Percentiles rank a stretch among this genome's conserved stretches.
Evolutionary conservation across 2,888 invertebrate species (phyloP).

Genomic region (Stenodema calcarata): DNA sequence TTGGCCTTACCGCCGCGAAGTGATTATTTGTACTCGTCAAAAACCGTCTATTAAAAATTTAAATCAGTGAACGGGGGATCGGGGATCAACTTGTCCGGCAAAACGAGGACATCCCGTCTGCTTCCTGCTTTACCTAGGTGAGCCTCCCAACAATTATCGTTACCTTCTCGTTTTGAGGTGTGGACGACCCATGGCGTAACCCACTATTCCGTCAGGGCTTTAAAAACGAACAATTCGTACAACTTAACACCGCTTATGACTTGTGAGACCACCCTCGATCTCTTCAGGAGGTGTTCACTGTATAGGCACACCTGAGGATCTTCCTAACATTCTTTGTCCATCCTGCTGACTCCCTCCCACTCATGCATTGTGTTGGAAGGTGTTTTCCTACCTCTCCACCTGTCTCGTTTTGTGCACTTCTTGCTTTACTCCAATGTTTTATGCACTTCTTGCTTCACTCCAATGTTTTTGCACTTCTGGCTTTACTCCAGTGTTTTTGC

Average conservation of each 20-base stretch:
- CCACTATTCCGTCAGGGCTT: too few species aligned
- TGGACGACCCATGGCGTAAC: background rate
- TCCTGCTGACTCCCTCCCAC: background rate
- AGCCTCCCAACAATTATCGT: background rate
- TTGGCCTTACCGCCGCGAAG: background rate
- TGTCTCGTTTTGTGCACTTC: background rate
- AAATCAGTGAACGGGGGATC: background rate
- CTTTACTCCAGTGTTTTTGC: too few species aligned
- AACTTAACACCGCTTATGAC: background rate
- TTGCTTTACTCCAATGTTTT: background rate
- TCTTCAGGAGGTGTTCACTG: constrained; percentile 1
- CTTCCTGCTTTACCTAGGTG: constrained; percentile 10
- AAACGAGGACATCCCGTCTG: background rate
- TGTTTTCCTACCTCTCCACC: background rate
- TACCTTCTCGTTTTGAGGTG: constrained; percentile 16
- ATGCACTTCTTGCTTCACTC: too few species aligned
- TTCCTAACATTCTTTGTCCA: background rate
- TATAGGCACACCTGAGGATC: constrained; percentile 11
- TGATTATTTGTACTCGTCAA: background rate
- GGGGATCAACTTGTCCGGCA: background rate
- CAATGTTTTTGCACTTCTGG: too few species aligned
- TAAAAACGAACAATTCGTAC: too few species aligned
- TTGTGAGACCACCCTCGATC: background rate
- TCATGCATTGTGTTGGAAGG: background rate
- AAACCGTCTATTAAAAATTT: background rate